These are phyloP conservation scores for Aurelia sp. DNA, from an alignment of 30 jellyfish, hydroid and myxozoan genomes.

Conservation along the genomic window DNA sequence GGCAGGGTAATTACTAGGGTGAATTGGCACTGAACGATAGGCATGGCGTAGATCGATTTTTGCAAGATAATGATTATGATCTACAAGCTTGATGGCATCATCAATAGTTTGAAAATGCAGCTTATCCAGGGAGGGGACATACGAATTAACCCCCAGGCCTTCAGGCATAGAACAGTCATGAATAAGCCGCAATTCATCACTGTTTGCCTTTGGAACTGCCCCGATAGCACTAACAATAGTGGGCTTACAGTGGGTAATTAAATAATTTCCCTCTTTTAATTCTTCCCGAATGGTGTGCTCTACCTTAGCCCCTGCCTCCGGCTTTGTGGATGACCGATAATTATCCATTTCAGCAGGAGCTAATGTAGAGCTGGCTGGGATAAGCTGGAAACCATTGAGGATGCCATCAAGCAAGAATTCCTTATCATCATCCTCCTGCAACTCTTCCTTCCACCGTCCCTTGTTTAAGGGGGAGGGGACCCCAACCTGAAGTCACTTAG, in stretches of 20 bases:
- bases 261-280: background rate
- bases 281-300: background rate
- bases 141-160: background rate
- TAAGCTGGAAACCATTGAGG: slow-evolving; percentile 9
- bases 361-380: background rate
- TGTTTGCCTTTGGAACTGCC: background rate
- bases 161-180: background rate
- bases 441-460: background rate
- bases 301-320: background rate
- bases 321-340: background rate
- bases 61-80: background rate
- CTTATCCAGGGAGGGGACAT: slow-evolving; percentile 1
- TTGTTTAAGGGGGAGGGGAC: background rate
- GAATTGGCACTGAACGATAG: background rate
- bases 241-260: background rate
- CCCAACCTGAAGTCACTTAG: background rate
- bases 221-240: background rate
- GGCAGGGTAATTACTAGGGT: background rate
- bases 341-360: slow-evolving; percentile 4
- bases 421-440: slow-evolving; percentile 4
- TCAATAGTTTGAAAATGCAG: background rate
- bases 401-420: slow-evolving; percentile 10
- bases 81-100: slow-evolving; percentile 9
- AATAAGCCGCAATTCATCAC: background rate
- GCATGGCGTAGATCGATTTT: background rate